Conservation (phyloP, 2,888 invertebrate species). For the Therioaphis trifolii region DNA sequence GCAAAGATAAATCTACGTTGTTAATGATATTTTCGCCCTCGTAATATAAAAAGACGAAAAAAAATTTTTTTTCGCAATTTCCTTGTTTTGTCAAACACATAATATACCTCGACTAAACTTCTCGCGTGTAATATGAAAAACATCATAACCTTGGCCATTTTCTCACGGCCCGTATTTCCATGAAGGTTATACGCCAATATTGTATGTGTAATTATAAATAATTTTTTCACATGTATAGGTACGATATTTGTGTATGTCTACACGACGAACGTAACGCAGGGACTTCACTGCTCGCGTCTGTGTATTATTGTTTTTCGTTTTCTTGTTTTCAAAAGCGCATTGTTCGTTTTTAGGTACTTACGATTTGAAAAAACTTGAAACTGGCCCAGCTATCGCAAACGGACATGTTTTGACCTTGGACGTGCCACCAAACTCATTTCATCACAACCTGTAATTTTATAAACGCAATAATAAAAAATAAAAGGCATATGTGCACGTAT, state of each 20-base stretch:
- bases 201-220: slow-evolving; percentile 48
- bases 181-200: slow-evolving; percentile 51
- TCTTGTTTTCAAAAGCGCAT: slow-evolving; percentile 15
- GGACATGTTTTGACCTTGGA: slow-evolving; percentile 62
- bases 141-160: slow-evolving; percentile 42
- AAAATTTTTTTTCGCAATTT: slow-evolving; percentile 1
- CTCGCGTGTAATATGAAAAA: slow-evolving; percentile 22
- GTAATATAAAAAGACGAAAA: too few species aligned
- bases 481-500: not conserved
- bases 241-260: not conserved
- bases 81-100: slow-evolving; percentile 23
- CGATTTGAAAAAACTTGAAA: slow-evolving; percentile 64
- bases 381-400: slow-evolving; percentile 64
- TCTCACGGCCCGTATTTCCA: slow-evolving; percentile 53
- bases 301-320: slow-evolving; percentile 22
- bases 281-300: slow-evolving; percentile 50
- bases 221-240: slow-evolving; percentile 35
- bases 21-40: too few species aligned
- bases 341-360: slow-evolving; percentile 61
- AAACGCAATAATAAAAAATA: slow-evolving; percentile 18
- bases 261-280: not conserved
- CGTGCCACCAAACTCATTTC: slow-evolving; percentile 47
- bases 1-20: too few species aligned
- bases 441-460: slow-evolving; percentile 55
- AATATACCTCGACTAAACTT: not conserved